phyloP scores from a whole-genome alignment of 2,888 invertebrate genomes.

The Ecdyonurus torrentis region DNA sequence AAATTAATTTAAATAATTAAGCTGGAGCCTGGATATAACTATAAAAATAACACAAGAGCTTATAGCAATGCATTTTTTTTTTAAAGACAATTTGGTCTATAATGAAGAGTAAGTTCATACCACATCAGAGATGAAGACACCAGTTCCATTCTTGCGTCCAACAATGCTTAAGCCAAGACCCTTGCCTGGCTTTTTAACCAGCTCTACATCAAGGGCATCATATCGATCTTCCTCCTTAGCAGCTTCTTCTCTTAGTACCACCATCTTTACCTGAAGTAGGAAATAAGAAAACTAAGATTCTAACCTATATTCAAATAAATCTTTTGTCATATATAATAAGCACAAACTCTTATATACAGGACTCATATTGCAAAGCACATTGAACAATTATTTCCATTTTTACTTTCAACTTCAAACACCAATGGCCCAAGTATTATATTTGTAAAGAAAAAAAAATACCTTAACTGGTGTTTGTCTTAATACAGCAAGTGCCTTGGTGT shows the following conservation, averaged over 20 bases:
- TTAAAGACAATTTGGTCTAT: not conserved
- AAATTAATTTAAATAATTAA: not conserved
- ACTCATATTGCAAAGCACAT: no score
- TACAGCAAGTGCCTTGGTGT: slow-evolving; percentile 64
- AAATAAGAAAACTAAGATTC: no score
- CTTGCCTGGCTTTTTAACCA: slow-evolving; percentile 74
- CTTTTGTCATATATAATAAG: no score
- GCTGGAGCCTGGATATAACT: not conserved
- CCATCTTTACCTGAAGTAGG: slow-evolving; percentile 71
- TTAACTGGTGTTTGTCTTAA: slow-evolving; percentile 70
- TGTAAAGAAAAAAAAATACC: slow-evolving; percentile 23
- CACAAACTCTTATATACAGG: no score
- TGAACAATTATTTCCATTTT: no score
- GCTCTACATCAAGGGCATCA: slow-evolving; percentile 59
- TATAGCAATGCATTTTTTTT: not conserved
- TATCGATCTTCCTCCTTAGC: slow-evolving; percentile 49
- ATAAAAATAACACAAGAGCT: not conserved
- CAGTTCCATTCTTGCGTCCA: slow-evolving; percentile 54
- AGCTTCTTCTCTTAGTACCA: slow-evolving; percentile 50
- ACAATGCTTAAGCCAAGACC: slow-evolving; percentile 77
- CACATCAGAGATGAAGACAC: slow-evolving; percentile 84
- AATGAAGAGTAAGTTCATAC: slow-evolving; percentile 43
- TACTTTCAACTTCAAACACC: no score
- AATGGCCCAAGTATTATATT: no score
- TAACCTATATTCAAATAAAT: no score